These are phyloP conservation scores for Pseudorhombus dupliciocellatus DNA, from an alignment of 2,113 vertebrate species.

Conservation along the genomic window DNA sequence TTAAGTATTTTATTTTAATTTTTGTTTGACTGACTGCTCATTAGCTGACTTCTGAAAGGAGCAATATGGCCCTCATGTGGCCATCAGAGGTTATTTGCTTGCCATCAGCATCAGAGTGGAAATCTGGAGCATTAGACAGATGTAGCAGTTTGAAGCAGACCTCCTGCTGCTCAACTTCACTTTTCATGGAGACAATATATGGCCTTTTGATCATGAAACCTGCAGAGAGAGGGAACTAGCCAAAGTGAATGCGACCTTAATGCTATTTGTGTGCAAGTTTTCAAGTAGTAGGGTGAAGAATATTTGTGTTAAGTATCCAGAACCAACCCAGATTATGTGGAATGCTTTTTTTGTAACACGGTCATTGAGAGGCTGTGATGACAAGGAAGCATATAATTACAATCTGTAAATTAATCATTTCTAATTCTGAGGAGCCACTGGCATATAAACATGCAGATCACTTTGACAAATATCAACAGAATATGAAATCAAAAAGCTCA, in stretches of 20 bases:
- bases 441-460: slow-evolving; percentile 25
- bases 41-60: not conserved
- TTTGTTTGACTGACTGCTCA: not conserved
- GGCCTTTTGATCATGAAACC: not conserved
- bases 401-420: slow-evolving; percentile 17
- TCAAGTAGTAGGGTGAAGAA: too few species aligned
- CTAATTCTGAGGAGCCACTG: slow-evolving; percentile 25
- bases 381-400: not conserved
- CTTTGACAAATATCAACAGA: too few species aligned
- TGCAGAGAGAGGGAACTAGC: not conserved
- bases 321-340: too few species aligned
- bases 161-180: not conserved
- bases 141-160: not conserved
- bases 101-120: not conserved
- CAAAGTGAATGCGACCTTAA: too few species aligned
- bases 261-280: too few species aligned
- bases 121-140: not conserved
- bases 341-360: not conserved
- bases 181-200: not conserved
- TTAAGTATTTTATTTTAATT: not conserved
- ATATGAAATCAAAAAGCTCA: slow-evolving; percentile 15
- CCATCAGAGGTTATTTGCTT: not conserved
- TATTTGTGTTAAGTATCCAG: not conserved
- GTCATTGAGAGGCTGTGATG: not conserved
- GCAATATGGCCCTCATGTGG: slow-evolving; percentile 33